Evolutionary conservation across 2,113 vertebrate genomes (phyloP).

Genomic region (Aythya baeri): DNA sequence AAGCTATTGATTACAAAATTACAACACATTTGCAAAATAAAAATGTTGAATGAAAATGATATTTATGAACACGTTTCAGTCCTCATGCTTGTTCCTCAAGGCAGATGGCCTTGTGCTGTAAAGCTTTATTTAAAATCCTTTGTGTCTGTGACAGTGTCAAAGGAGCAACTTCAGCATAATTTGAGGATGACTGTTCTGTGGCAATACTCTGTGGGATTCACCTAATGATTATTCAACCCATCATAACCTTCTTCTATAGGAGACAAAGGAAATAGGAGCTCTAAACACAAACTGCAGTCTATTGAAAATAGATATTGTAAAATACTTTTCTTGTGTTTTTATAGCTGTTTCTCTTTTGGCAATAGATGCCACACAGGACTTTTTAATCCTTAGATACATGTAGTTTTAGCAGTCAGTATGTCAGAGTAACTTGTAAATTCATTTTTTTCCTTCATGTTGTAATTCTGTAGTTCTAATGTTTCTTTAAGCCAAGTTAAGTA

Average conservation of each 20-base stretch:
- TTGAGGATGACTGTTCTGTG: neutral
- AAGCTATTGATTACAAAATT: neutral
- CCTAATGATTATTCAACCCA: neutral
- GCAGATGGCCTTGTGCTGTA: neutral
- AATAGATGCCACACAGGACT: neutral
- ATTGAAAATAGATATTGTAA: neutral
- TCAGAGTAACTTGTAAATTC: neutral
- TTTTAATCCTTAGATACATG: neutral
- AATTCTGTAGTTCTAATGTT: neutral
- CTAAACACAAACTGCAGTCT: neutral
- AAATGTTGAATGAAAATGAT: neutral
- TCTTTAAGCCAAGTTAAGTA: neutral
- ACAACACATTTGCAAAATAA: neutral
- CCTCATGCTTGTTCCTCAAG: neutral
- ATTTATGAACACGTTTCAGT: neutral
- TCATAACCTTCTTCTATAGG: neutral
- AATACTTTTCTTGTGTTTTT: neutral
- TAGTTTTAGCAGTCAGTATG: neutral
- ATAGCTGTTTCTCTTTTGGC: neutral
- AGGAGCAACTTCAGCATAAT: neutral
- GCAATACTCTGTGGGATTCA: neutral
- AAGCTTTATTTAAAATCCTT: neutral
- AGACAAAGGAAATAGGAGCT: neutral
- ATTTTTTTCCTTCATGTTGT: neutral
- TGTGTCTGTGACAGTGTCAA: neutral